A percentile compares a stretch with the other conserved stretches of the same genome.
These are phyloP conservation scores for Catocala sponsa DNA, from an alignment of 2,888 invertebrate genomes.

Conservation along the genomic window DNA sequence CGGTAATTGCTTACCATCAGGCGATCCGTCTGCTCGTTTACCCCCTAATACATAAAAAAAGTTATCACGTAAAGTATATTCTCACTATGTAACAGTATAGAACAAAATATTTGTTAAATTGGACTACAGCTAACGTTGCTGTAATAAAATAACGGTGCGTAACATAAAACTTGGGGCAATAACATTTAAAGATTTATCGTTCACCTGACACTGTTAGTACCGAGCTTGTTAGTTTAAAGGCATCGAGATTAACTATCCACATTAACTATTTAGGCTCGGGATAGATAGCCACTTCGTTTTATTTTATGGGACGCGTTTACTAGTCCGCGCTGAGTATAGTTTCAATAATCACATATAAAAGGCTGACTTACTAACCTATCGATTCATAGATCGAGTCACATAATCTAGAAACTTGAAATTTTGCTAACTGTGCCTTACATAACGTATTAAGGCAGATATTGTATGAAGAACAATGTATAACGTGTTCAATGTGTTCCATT, in stretches of 20 bases:
- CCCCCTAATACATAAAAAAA: no score
- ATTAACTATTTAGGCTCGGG: conserved; percentile 12
- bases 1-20: no score
- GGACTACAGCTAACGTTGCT: neutral
- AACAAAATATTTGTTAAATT: conserved; percentile 5
- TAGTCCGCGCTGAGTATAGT: neutral
- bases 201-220: conserved; percentile 16
- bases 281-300: conserved; percentile 7
- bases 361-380: no score
- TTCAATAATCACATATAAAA: neutral
- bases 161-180: conserved; percentile 20
- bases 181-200: conserved; percentile 28
- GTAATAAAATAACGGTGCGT: conserved; percentile 20
- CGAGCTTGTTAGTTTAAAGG: conserved; percentile 18
- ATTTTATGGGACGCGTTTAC: conserved; percentile 1
- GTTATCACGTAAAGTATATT: no score
- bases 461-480: no score
- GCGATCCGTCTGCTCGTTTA: no score
- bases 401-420: no score
- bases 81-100: no score
- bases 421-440: no score
- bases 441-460: no score
- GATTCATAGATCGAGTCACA: no score
- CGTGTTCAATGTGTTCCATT: no score
- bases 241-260: conserved; percentile 13